Evolutionary conservation across 2,113 vertebrate genomes (phyloP).

Genomic region (Ceyx melanurus): DNA sequence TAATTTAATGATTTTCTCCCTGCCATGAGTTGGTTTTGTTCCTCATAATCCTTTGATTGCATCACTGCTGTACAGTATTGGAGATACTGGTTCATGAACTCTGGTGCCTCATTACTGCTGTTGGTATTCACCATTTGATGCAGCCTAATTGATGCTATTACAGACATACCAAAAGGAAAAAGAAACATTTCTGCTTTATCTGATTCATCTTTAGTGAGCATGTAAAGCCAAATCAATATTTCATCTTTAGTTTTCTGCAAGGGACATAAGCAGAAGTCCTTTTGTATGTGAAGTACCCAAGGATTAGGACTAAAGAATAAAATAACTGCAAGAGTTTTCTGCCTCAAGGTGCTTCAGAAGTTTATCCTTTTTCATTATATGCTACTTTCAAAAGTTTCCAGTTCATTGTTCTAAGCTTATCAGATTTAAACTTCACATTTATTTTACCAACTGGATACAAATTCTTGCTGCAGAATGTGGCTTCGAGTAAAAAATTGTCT

Average conservation of each 20-base stretch:
- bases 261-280: not conserved
- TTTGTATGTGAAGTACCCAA: not conserved
- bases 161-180: not conserved
- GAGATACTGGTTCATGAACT: not conserved
- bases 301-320: not conserved
- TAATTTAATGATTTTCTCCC: conserved; percentile 13
- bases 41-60: not conserved
- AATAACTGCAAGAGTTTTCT: not conserved
- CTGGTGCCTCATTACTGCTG: not conserved
- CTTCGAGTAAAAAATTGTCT: not conserved
- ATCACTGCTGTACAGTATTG: not conserved
- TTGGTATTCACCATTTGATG: not conserved
- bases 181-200: not conserved
- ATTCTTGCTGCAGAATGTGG: not conserved
- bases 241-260: not conserved
- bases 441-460: not conserved
- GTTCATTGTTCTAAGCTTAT: not conserved
- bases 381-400: not conserved
- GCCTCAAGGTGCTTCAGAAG: not conserved
- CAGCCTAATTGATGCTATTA: not conserved
- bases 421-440: not conserved
- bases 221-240: not conserved
- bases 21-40: not conserved
- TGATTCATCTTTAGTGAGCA: not conserved
- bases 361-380: not conserved